phyloP scores from a whole-genome alignment of 2,888 invertebrate species.

The Nebria salina region DNA sequence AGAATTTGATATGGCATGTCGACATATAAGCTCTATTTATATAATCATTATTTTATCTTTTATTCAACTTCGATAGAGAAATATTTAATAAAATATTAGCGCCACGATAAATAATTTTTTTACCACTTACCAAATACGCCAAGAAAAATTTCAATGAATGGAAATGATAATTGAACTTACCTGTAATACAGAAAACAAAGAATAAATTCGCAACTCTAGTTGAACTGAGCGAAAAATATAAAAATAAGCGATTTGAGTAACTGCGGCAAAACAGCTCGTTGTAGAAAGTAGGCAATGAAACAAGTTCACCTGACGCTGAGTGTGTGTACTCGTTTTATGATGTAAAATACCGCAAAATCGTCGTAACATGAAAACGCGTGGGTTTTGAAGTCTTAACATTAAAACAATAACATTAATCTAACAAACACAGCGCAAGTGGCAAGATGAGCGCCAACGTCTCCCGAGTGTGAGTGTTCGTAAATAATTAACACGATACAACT shows the following conservation, averaged over 20 bases:
- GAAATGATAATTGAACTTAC: neutral
- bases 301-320: neutral
- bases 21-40: too few species aligned
- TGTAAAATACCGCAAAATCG: neutral
- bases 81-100: neutral
- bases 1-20: neutral
- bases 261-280: neutral
- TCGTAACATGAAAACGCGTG: neutral
- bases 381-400: slow-evolving; percentile 1
- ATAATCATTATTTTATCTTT: too few species aligned
- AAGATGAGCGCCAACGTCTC: neutral
- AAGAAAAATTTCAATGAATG: neutral
- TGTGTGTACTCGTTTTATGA: neutral
- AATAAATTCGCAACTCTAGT: neutral
- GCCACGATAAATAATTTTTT: neutral
- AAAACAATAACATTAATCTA: neutral
- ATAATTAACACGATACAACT: neutral
- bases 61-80: neutral
- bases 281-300: neutral
- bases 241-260: neutral
- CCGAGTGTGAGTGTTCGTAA: neutral
- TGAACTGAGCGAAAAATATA: too few species aligned
- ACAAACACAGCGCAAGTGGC: neutral
- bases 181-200: neutral
- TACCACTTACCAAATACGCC: neutral